A percentile compares a stretch with the other conserved stretches of the same genome.
These are phyloP conservation scores for Euwallacea similis DNA, from an alignment of 1,140 invertebrate genomes.

Conservation along the genomic window DNA sequence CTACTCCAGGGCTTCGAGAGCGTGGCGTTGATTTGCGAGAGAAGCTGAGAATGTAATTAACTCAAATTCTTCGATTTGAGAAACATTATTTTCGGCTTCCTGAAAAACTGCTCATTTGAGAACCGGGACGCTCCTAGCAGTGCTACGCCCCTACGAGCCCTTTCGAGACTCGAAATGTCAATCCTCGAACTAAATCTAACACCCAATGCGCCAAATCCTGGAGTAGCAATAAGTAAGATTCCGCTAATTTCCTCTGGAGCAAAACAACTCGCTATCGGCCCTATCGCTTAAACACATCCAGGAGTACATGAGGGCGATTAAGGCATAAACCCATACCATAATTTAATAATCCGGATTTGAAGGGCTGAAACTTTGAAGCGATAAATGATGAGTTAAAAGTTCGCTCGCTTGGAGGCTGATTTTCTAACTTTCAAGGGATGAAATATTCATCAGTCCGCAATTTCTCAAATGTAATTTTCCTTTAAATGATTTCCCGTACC, in stretches of 20 bases:
- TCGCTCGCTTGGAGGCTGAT: slow-evolving; percentile 1
- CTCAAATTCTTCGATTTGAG: too few relatives aligned
- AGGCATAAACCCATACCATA: neutral
- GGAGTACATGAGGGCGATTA: neutral
- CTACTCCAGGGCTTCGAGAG: too few relatives aligned
- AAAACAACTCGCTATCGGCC: neutral
- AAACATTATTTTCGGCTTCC: too few relatives aligned
- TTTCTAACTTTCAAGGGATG: slow-evolving; percentile 5
- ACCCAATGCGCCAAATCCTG: too few relatives aligned
- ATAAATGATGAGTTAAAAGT: slow-evolving; percentile 14
- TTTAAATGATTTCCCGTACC: slow-evolving; percentile 1
- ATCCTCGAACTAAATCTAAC: too few relatives aligned
- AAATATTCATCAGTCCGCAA: slow-evolving; percentile 10
- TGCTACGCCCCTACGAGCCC: too few relatives aligned
- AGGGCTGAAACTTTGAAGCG: slow-evolving; percentile 9
- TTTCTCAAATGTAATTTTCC: slow-evolving; percentile 5
- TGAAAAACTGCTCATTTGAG: too few relatives aligned
- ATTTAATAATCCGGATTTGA: slow-evolving; percentile 19
- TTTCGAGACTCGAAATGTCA: too few relatives aligned
- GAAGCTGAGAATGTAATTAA: neutral
- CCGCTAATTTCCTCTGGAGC: too few relatives aligned
- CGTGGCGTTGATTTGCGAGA: too few relatives aligned
- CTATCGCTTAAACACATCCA: neutral
- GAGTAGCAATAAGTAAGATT: too few relatives aligned
- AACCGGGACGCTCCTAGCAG: too few relatives aligned